Percentiles rank a stretch among this genome's conserved stretches.
These are phyloP conservation scores for Gryllus bimaculatus DNA, from an alignment of 1,140 invertebrate genomes.

Conservation along the genomic window DNA sequence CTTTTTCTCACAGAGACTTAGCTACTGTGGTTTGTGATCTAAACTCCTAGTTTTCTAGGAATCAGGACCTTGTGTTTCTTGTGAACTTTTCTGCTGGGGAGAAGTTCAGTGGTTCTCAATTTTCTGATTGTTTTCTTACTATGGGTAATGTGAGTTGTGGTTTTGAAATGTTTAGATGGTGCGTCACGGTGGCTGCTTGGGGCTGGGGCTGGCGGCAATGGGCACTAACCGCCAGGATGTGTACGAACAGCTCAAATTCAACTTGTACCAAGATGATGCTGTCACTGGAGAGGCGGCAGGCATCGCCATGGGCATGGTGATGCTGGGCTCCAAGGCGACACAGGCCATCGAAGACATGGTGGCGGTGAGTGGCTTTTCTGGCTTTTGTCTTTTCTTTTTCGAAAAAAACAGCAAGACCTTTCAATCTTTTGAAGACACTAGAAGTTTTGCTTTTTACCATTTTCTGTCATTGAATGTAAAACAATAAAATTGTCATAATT, in stretches of 20 bases:
- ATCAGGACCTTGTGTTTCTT: too few relatives aligned
- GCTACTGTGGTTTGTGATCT: too few relatives aligned
- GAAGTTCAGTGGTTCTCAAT: neutral
- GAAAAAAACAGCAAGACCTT: too few relatives aligned
- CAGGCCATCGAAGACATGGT: constrained; percentile 93
- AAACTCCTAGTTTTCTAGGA: too few relatives aligned
- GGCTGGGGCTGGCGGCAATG: constrained; percentile 94
- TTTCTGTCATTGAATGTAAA: too few relatives aligned
- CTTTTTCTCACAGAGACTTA: too few relatives aligned
- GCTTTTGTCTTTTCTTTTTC: neutral
- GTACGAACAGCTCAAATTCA: constrained; percentile 93
- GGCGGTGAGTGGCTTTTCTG: constrained; percentile 42
- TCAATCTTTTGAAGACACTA: too few relatives aligned
- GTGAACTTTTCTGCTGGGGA: too few relatives aligned
- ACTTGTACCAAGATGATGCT: constrained; percentile 97
- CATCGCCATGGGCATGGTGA: constrained; percentile 96
- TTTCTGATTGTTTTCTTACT: neutral
- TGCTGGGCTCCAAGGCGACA: constrained; percentile 87
- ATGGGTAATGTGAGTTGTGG: too few relatives aligned
- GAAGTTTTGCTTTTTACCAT: too few relatives aligned
- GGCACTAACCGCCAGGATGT: constrained; percentile 89
- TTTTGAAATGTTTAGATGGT: constrained; percentile 51
- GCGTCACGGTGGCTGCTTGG: constrained; percentile 92
- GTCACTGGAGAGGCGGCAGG: constrained; percentile 97
- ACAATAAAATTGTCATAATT: too few relatives aligned